phyloP scores from a whole-genome alignment of 2,113 vertebrate genomes.

The Lasiurus borealis region DNA sequence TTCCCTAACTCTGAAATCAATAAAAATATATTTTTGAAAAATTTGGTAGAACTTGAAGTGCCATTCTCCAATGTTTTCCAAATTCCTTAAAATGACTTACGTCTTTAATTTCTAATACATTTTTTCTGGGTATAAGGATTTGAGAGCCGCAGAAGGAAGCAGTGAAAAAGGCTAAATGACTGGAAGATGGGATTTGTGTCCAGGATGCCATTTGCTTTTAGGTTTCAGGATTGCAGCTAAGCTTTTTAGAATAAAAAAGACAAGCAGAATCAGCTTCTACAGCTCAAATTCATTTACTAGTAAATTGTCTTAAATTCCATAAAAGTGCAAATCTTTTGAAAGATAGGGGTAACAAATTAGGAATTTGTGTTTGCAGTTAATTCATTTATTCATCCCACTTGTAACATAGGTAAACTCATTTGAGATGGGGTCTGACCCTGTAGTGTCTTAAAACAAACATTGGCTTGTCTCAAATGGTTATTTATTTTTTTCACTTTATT shows the following conservation, averaged over 20 bases:
- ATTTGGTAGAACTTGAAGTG: not conserved
- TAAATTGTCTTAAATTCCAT: conserved; percentile 32
- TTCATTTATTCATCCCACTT: not conserved
- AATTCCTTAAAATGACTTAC: not conserved
- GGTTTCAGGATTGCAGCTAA: not conserved
- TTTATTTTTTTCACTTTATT: not conserved
- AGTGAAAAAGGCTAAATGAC: not conserved
- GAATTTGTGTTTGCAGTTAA: conserved; percentile 11
- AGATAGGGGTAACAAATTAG: not conserved
- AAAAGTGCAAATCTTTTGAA: not conserved
- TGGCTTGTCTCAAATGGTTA: not conserved
- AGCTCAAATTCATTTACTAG: not conserved
- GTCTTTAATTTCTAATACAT: conserved; percentile 4
- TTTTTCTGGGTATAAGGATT: not conserved
- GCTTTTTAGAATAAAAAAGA: not conserved
- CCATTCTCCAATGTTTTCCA: not conserved
- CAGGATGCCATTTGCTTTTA: conserved; percentile 7
- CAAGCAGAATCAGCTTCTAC: not conserved
- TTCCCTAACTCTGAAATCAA: too few relatives aligned
- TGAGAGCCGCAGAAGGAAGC: not conserved
- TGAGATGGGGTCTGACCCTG: not conserved
- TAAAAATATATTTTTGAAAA: not conserved
- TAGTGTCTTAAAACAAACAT: not conserved
- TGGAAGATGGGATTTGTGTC: not conserved
- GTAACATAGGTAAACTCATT: not conserved